Evolutionary conservation across 2,113 vertebrate genomes (phyloP).

Genomic region (Antennarius striatus): DNA sequence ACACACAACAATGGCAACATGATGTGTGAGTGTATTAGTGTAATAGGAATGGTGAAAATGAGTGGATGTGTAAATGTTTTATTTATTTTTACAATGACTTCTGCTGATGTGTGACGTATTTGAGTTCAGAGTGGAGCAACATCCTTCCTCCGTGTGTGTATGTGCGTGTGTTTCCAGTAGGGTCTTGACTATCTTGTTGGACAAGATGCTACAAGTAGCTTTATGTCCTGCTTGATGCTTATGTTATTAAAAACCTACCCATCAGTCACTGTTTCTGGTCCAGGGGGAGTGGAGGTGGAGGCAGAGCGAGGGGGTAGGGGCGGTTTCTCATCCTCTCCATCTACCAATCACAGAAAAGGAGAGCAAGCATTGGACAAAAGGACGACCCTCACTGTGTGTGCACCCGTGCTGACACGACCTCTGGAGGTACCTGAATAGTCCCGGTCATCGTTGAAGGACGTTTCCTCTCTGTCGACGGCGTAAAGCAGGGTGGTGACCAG

Average conservation of each 20-base stretch:
- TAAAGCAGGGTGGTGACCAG: conserved; percentile 92
- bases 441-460: conserved; percentile 79
- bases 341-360: conserved; percentile 67
- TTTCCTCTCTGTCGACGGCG: conserved; percentile 90
- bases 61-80: background rate
- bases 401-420: background rate
- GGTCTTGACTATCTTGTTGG: too few relatives aligned
- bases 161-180: conserved; percentile 1
- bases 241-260: conserved; percentile 74
- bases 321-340: conserved; percentile 95
- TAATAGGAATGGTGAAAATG: background rate
- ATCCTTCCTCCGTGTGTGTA: background rate
- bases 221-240: too few relatives aligned
- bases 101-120: background rate
- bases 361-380: conserved; percentile 4
- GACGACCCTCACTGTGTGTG: too few relatives aligned
- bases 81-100: background rate
- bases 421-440: conserved; percentile 88
- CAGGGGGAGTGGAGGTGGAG: conserved; percentile 83
- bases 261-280: conserved; percentile 79
- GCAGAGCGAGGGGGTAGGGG: conserved; percentile 89
- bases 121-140: background rate
- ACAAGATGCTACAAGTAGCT: too few relatives aligned
- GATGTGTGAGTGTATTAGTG: background rate
- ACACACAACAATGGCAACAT: too few relatives aligned